Percentiles rank a stretch among this genome's conserved stretches.
phyloP scores from a whole-genome alignment of 2,797 vertebrate genomes.

The Caiman crocodilus region DNA sequence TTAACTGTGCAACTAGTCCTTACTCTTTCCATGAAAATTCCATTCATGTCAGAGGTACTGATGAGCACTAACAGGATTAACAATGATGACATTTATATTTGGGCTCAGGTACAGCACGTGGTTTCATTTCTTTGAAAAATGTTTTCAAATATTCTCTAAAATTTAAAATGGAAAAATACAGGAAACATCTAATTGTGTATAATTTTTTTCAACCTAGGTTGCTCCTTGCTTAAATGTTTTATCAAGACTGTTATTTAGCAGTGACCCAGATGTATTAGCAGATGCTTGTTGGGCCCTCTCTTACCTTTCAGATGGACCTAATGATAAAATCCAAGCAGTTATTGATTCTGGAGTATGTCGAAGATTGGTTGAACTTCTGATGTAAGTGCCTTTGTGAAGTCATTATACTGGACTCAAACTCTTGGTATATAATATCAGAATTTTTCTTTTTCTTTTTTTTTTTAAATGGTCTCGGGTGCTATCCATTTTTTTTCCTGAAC shows the following conservation, averaged over 20 bases:
- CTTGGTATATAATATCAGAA: not conserved
- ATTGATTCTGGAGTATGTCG: conserved; percentile 93
- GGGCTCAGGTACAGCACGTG: no score
- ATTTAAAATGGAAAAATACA: not conserved
- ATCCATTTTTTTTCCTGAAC: no score
- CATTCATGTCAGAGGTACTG: no score
- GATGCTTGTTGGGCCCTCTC: conserved; percentile 95
- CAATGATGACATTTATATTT: no score
- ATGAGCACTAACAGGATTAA: no score
- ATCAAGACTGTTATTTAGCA: conserved; percentile 91
- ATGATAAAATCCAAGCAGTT: conserved; percentile 94
- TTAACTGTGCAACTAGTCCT: no score
- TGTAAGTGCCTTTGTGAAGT: conserved; percentile 82
- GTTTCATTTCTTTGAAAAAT: not conserved
- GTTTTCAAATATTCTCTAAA: conserved; percentile 6
- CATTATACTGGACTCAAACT: not conserved
- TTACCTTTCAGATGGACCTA: conserved; percentile 92
- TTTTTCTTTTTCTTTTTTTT: no score
- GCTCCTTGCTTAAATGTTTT: conserved; percentile 91
- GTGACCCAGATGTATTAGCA: conserved; percentile 91
- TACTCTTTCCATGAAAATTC: no score
- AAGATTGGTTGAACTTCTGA: conserved; percentile 92
- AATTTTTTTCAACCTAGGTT: conserved; percentile 83
- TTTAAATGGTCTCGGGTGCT: no score
- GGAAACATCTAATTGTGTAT: not conserved